Base-by-base conservation (phyloP, 1,140 invertebrate species). In the Panagrolaimus sp. region DNA sequence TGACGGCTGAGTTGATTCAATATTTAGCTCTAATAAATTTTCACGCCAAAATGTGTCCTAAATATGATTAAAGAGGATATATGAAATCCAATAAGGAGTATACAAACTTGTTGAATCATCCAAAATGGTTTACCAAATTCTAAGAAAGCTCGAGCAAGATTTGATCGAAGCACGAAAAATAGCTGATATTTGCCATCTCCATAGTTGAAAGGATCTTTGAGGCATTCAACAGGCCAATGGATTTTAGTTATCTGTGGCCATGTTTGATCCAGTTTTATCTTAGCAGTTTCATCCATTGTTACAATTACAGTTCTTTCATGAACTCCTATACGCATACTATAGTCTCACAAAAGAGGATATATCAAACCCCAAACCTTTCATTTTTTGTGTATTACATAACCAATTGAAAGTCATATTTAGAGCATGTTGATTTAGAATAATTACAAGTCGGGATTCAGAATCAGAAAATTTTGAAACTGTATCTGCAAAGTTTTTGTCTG, bases 361-460 rank as follows among this genome's bases (percentile, higher is more conserved):
- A 4, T 4, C 31, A 7, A 38, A 2, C 2, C 7, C 31, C 31
- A 38, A 38, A 38, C 31, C 78, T 77, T 16, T 74, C 8, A 27
- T 65, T 47, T 25, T 20, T 20, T 20, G 9, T 27, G 80, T 82
- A 65, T 81, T 81, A 67, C 79, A 81, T 13, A 81, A 65, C 70
- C 82, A 81, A 67, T 81, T 81, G 38, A 73, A 71, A 2, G 79
- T 81, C 80, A 81, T 82, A 65, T 81, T 78, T 31, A 81, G 77
- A 7, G 80, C 78, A 65, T 81, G 72, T 25, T 77, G 74, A 63
- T 81, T 81, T 16, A 82, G 72, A 44, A 81, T 67, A 16, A 81
- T 62, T n/a, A 81, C 67, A 2, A 81, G 65, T 11, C 74, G 69
- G 13, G 79, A 74, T 45, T 76, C 57, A 31, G 47, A 25, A 31